These are phyloP conservation scores for Heloderma charlesbogerti DNA, from an alignment of 2,113 vertebrate genomes.

Conservation along the genomic window DNA sequence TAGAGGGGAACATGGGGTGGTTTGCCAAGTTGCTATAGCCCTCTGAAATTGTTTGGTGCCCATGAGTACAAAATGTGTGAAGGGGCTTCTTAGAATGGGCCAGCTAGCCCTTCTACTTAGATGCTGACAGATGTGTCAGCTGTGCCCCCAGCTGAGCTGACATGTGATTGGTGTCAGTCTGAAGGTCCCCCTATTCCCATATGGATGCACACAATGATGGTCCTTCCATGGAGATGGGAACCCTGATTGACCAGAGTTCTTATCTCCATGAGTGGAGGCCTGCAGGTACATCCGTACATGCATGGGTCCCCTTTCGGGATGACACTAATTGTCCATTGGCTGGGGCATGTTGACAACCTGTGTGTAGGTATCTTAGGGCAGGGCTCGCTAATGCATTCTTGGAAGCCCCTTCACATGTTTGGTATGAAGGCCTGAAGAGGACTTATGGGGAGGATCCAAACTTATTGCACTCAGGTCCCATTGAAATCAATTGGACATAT, in stretches of 20 bases:
- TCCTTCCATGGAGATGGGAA: background rate
- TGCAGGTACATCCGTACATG: background rate
- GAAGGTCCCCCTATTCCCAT: background rate
- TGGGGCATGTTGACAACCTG: too few relatives aligned
- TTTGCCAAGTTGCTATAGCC: background rate
- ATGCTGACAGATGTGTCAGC: background rate
- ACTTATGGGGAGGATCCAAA: background rate
- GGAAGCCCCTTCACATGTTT: background rate
- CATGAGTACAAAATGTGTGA: background rate
- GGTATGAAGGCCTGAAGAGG: background rate
- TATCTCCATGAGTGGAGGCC: background rate
- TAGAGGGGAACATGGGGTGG: conserved; percentile 5
- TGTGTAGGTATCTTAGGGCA: background rate
- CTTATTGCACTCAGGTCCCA: background rate
- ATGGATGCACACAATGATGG: background rate
- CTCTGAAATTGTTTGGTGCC: too few relatives aligned
- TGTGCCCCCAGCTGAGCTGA: background rate
- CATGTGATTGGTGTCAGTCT: background rate
- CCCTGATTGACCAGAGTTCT: background rate
- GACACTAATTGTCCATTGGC: background rate
- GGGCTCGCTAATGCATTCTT: background rate
- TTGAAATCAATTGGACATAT: background rate
- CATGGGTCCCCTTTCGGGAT: background rate
- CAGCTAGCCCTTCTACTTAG: background rate
- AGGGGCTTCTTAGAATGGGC: background rate